A percentile compares a stretch with the other conserved stretches of the same genome.
Conservation (phyloP, 2,888 invertebrate genomes). For the Drosophila putrida region DNA sequence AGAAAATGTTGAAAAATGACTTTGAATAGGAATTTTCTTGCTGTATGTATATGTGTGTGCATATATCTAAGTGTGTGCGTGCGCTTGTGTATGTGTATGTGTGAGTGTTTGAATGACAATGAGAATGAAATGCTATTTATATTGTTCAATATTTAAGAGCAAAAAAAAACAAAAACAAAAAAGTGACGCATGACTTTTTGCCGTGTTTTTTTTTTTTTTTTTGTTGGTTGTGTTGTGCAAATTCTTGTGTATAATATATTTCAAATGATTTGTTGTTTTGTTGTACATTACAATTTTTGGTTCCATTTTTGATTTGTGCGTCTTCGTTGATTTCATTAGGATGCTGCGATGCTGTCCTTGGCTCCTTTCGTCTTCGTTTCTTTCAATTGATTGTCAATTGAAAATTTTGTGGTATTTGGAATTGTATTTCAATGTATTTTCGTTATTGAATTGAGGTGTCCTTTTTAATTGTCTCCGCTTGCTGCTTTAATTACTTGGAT, state of each 20-base stretch:
- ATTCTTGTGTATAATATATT: slow-evolving; percentile 20
- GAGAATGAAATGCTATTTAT: slow-evolving; percentile 64
- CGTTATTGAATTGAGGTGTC: background rate
- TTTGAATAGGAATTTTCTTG: slow-evolving; percentile 48
- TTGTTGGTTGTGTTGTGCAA: slow-evolving; percentile 37
- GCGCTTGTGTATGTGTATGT: slow-evolving; percentile 29
- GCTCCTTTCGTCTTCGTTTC: slow-evolving; percentile 1
- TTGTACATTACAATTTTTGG: slow-evolving; percentile 81
- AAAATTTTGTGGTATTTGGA: background rate
- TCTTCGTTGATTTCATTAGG: slow-evolving; percentile 60
- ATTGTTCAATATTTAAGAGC: slow-evolving; percentile 56
- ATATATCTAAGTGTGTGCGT: slow-evolving; percentile 18
- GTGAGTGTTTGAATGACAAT: slow-evolving; percentile 44
- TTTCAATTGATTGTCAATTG: slow-evolving; percentile 24
- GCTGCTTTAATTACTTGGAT: slow-evolving; percentile 30
- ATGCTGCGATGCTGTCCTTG: slow-evolving; percentile 18
- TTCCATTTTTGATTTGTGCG: slow-evolving; percentile 74
- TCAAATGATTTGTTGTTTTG: slow-evolving; percentile 27
- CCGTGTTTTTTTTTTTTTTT: slow-evolving; percentile 12
- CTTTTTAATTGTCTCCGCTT: slow-evolving; percentile 13
- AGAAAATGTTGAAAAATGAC: slow-evolving; percentile 66
- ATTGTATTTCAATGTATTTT: slow-evolving; percentile 10
- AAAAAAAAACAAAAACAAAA: slow-evolving; percentile 27
- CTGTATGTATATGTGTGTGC: slow-evolving; percentile 22
- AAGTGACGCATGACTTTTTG: slow-evolving; percentile 53